These are phyloP conservation scores for Microhierax caerulescens DNA, from an alignment of 2,797 vertebrate genomes.

Conservation along the genomic window DNA sequence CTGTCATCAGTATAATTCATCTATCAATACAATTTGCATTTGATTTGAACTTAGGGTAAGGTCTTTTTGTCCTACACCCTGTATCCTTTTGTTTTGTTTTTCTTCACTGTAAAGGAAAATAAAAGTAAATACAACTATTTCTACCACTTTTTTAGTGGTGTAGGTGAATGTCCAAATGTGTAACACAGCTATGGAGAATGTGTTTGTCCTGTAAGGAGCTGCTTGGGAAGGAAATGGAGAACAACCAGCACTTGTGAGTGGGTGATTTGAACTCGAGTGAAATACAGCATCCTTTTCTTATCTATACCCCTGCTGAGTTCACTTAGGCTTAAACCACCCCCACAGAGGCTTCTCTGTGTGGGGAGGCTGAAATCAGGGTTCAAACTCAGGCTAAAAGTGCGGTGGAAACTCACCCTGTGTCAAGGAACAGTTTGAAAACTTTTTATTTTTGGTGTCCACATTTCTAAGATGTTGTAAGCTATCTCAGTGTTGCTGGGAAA, in stretches of 20 bases:
- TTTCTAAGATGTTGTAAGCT: neutral
- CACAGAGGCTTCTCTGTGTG: neutral
- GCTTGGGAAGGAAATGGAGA: neutral
- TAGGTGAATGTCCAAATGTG: neutral
- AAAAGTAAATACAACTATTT: neutral
- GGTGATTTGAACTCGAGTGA: neutral
- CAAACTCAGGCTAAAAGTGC: neutral
- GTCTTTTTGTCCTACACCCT: neutral
- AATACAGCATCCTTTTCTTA: neutral
- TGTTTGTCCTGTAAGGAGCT: neutral
- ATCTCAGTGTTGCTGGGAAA: neutral
- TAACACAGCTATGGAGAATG: rapidly evolving
- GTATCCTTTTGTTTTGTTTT: neutral
- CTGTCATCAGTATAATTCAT: neutral
- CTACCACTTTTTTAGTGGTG: neutral
- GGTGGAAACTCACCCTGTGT: neutral
- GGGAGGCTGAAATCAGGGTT: slow-evolving; percentile 24
- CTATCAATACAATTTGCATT: neutral
- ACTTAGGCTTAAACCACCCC: neutral
- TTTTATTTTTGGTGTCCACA: neutral
- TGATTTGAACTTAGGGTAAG: neutral
- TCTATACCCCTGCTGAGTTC: neutral
- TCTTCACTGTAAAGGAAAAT: neutral
- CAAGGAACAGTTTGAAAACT: neutral
- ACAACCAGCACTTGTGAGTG: neutral